A percentile compares a stretch with the other conserved stretches of the same genome.
These are phyloP conservation scores for Cybosia mesomella DNA, from an alignment of 2,888 invertebrate species.

Conservation along the genomic window DNA sequence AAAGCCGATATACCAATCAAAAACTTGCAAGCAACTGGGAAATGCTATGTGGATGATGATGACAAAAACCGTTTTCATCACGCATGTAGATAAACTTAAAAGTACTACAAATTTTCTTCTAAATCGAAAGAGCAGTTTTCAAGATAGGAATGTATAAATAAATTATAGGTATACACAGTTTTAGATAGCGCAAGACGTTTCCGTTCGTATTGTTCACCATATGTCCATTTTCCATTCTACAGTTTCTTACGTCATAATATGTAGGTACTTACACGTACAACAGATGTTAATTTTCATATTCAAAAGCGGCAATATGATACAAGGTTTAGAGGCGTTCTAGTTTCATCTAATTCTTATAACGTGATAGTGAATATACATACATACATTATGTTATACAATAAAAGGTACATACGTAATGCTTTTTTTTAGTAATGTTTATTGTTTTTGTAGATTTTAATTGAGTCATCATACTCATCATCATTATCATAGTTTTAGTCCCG, in stretches of 20 bases:
- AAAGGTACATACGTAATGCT: conserved; percentile 22
- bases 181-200: conserved; percentile 5
- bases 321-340: conserved; percentile 60
- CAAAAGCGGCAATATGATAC: conserved; percentile 60
- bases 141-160: too few species aligned
- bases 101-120: too few species aligned
- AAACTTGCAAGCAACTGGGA: too few species aligned
- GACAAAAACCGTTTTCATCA: too few species aligned
- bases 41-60: too few species aligned
- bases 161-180: too few species aligned
- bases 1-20: too few species aligned
- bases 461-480: neutral
- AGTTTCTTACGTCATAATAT: conserved; percentile 50
- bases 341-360: conserved; percentile 50
- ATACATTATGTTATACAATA: conserved; percentile 26
- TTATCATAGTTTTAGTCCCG: neutral
- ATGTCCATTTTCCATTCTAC: conserved; percentile 49
- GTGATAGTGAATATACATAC: conserved; percentile 23
- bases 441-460: neutral
- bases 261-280: conserved; percentile 43
- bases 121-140: too few species aligned
- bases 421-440: conserved; percentile 19
- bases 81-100: too few species aligned
- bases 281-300: conserved; percentile 73
- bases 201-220: conserved; percentile 40